Conservation (phyloP, 1,140 invertebrate genomes). For the Vanessa tameamea region DNA sequence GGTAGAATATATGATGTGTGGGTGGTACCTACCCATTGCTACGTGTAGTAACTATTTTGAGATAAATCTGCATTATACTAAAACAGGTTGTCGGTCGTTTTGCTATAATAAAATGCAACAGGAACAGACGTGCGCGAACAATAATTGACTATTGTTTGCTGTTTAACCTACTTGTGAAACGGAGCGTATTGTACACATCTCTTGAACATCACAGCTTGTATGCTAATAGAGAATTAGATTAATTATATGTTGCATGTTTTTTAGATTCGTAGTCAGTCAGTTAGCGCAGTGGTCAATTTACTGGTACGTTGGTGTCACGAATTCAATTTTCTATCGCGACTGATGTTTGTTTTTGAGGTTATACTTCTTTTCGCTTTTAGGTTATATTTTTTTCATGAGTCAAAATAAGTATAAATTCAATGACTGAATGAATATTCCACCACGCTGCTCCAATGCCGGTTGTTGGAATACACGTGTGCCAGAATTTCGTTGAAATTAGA, state of each 20-base stretch:
- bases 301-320: no score
- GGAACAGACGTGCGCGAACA: slow-evolving; percentile 21
- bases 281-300: no score
- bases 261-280: not conserved
- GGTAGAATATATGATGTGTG: no score
- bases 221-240: slow-evolving; percentile 25
- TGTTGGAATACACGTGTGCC: no score
- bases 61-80: slow-evolving; percentile 3
- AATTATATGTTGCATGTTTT: not conserved
- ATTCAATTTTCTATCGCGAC: no score
- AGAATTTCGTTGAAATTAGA: no score
- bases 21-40: not conserved
- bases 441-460: no score
- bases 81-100: not conserved
- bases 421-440: no score
- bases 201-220: slow-evolving; percentile 22
- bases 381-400: no score
- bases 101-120: slow-evolving; percentile 33
- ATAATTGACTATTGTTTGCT: slow-evolving; percentile 36
- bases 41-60: not conserved
- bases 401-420: no score
- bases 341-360: no score
- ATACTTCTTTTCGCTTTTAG: no score
- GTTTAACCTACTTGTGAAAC: slow-evolving; percentile 34
- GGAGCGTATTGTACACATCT: slow-evolving; percentile 25